Conservation (phyloP, 2,797 vertebrate genomes). For the Falco berigora region DNA sequence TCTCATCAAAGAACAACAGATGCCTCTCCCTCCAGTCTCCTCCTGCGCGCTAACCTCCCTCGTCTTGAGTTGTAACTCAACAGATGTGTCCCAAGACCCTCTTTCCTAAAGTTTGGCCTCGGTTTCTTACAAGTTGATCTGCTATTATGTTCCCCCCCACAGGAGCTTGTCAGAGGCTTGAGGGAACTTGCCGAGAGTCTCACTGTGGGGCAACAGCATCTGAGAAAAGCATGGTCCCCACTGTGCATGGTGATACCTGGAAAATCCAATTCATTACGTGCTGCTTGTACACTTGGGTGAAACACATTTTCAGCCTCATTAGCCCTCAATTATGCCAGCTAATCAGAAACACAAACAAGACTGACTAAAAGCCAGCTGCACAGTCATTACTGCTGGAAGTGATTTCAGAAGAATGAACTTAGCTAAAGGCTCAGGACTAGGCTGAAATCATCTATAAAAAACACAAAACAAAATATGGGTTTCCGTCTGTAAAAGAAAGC, state of each 20-base stretch:
- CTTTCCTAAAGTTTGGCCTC: not conserved
- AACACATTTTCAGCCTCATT: not conserved
- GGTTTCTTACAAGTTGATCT: not conserved
- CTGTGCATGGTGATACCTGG: not conserved
- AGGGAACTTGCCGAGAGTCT: not conserved
- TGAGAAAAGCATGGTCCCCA: not conserved
- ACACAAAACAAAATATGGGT: not conserved
- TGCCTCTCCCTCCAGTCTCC: not conserved
- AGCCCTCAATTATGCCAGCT: not conserved
- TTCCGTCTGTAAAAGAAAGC: not conserved
- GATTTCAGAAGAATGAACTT: not conserved
- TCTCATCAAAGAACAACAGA: not conserved
- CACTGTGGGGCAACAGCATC: not conserved
- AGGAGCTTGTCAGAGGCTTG: not conserved
- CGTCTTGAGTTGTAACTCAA: not conserved
- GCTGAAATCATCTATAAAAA: not conserved
- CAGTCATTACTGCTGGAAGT: not conserved
- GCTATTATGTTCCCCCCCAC: not conserved
- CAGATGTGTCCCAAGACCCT: not conserved
- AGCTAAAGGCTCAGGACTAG: not conserved
- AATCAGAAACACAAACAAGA: not conserved
- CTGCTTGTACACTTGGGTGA: not conserved
- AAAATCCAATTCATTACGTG: not conserved
- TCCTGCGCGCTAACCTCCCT: not conserved
- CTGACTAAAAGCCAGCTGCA: not conserved